Base-by-base conservation (phyloP, 1,140 invertebrate genomes). In the Drosophila ironensis region DNA sequence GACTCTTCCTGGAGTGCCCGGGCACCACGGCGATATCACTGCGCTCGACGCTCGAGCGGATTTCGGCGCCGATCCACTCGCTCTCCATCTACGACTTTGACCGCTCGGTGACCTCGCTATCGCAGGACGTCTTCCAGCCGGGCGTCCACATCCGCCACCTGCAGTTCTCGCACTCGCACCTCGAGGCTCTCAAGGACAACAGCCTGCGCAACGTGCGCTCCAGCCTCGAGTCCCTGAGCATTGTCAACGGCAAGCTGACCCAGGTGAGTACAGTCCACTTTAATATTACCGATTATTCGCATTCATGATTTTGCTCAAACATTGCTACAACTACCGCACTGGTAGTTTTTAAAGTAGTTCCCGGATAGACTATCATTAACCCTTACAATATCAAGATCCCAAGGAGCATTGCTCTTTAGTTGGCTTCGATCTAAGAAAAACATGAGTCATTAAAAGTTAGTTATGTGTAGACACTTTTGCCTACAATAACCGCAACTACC, bases 31-130 rank as follows among this genome's bases (percentile, higher is more conserved):
- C 90, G 3, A 72, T 90, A 16, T 91, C 91, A 9, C 70, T 92
- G 44, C 90, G 89, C 30, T 74, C 90, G 8, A 91, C 91, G 1
- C 64, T 92, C 20, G 89, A 93, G 88, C 75, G 91, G 89, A 73
- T 93, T 86, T 89, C 91, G 84, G 92, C 92, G 42, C 92, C 92
- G 6, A 94, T 97, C 33, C 95, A 97, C 84, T 97, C 96, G 19
- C 91, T 97, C 70, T 96, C 94, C 70, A 93, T 97, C 66, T 97
- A 97, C 90, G 95, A 97, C 87, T 91, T 97, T 57, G 95, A 97
- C 90, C 93, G 93, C 63, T 93, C 92, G 37, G 92, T 96, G 19
- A 94, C 93, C 8, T 92, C 93, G 54, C 91, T 97, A 35, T 93
- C 93, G 35, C 91, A 93, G 33, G 92, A 94, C 41, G 90, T 95